Percentiles rank a stretch among this genome's conserved stretches.
These are phyloP conservation scores for Oncorhynchus tshawytscha DNA, from an alignment of 2,113 vertebrate genomes.

Conservation along the genomic window DNA sequence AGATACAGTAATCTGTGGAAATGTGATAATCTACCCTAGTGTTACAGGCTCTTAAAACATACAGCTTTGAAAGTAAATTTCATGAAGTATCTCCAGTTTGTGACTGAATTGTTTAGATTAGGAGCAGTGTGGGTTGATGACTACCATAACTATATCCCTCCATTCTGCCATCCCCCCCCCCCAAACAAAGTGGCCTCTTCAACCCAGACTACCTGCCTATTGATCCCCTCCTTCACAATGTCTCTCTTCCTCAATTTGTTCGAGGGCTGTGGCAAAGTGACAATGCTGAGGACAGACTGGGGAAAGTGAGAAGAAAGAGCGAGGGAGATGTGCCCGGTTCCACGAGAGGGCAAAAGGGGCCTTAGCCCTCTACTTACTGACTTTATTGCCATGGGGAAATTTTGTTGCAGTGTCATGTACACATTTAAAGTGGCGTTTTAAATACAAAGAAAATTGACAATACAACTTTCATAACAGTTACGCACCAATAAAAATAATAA, in stretches of 20 bases:
- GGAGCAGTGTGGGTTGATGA: too few species aligned
- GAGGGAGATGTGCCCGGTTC: neutral
- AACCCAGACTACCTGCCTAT: neutral
- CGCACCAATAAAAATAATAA: too few species aligned
- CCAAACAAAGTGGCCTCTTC: neutral
- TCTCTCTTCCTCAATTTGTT: neutral
- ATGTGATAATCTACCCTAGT: neutral
- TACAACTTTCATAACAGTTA: too few species aligned
- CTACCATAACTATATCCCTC: too few species aligned
- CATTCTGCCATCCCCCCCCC: too few species aligned
- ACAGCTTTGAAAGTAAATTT: neutral
- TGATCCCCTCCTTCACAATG: neutral
- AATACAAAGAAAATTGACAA: too few species aligned
- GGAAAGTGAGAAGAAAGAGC: neutral
- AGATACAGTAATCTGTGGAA: neutral
- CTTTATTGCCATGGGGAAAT: too few species aligned
- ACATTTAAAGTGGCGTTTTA: too few species aligned
- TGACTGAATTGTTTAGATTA: neutral
- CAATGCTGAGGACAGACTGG: too few species aligned
- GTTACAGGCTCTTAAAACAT: neutral
- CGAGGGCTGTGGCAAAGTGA: neutral
- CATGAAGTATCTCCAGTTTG: neutral
- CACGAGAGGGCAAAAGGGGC: too few species aligned
- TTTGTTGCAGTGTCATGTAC: too few species aligned
- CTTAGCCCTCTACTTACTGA: too few species aligned